Evolutionary conservation across 2,113 vertebrate species (phyloP).

Genomic region (Ranitomeya variabilis): DNA sequence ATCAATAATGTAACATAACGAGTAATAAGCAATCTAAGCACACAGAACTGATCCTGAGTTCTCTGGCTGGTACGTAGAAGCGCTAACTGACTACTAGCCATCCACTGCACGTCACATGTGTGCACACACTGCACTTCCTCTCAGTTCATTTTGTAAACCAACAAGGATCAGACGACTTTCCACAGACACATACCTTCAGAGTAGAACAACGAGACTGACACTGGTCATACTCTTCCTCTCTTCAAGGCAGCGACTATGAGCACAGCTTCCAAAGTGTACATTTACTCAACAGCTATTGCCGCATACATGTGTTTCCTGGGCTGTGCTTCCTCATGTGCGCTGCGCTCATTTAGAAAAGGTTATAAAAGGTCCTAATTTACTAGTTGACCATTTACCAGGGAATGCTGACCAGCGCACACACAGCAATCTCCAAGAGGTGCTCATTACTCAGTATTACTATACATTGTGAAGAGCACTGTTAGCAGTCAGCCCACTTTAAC

Average conservation of each 20-base stretch:
- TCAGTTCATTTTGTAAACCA: too few relatives aligned
- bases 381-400: not conserved
- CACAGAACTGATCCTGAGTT: too few relatives aligned
- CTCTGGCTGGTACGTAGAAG: too few relatives aligned
- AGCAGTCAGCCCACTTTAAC: too few relatives aligned
- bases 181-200: not conserved
- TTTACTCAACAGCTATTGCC: slow-evolving; percentile 29
- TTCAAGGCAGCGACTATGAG: not conserved
- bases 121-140: too few relatives aligned
- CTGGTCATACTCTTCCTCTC: not conserved
- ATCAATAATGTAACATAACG: too few relatives aligned
- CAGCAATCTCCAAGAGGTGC: not conserved
- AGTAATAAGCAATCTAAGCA: too few relatives aligned
- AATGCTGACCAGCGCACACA: not conserved
- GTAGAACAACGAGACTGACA: too few relatives aligned
- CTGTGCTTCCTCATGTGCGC: slow-evolving; percentile 13
- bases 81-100: too few relatives aligned
- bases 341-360: not conserved
- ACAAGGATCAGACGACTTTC: too few relatives aligned
- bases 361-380: not conserved
- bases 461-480: not conserved
- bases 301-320: slow-evolving; percentile 47
- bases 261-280: not conserved
- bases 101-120: too few relatives aligned
- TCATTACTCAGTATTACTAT: not conserved